Conservation (phyloP, 2,888 invertebrate genomes). For the Eledona agricola region DNA sequence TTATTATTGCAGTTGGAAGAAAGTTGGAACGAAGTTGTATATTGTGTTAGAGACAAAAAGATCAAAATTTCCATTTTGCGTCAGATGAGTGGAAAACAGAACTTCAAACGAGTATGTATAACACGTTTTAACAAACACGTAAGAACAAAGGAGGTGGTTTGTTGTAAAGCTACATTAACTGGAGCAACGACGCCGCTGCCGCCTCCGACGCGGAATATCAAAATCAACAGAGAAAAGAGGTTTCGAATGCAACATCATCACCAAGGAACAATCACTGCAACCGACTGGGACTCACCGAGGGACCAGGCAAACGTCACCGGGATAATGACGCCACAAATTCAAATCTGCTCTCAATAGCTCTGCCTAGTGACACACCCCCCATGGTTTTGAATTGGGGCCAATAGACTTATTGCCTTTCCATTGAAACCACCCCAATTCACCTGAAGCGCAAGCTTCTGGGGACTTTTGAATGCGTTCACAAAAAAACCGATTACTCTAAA, state of each 20-base stretch:
- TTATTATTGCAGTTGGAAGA: slow-evolving; percentile 30
- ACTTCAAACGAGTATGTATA: slow-evolving; percentile 23
- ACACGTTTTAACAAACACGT: slow-evolving; percentile 23
- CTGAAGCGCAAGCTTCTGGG: slow-evolving; percentile 25
- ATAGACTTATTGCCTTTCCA: slow-evolving; percentile 37
- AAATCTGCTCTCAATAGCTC: slow-evolving; percentile 37
- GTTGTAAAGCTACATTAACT: slow-evolving; percentile 14
- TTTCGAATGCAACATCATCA: slow-evolving; percentile 33
- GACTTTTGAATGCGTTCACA: slow-evolving; percentile 2
- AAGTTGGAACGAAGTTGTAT: slow-evolving; percentile 27
- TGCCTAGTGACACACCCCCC: slow-evolving; percentile 35
- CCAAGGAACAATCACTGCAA: slow-evolving; percentile 34
- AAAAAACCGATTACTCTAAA: slow-evolving; percentile 10
- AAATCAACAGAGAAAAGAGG: slow-evolving; percentile 14
- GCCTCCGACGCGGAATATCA: slow-evolving; percentile 21
- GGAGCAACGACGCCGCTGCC: slow-evolving; percentile 8
- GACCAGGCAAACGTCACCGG: slow-evolving; percentile 37
- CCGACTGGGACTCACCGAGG: slow-evolving; percentile 30
- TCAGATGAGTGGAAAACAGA: slow-evolving; percentile 32
- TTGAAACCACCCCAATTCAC: slow-evolving; percentile 34
- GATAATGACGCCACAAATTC: slow-evolving; percentile 41
- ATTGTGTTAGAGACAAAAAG: slow-evolving; percentile 32
- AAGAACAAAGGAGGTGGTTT: slow-evolving; percentile 18
- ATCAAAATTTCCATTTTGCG: slow-evolving; percentile 31
- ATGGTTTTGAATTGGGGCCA: slow-evolving; percentile 36